Percentiles rank a stretch among this genome's conserved stretches.
Conservation (phyloP, 2,113 vertebrate genomes). For the Poeciliopsis turrubarensis region DNA sequence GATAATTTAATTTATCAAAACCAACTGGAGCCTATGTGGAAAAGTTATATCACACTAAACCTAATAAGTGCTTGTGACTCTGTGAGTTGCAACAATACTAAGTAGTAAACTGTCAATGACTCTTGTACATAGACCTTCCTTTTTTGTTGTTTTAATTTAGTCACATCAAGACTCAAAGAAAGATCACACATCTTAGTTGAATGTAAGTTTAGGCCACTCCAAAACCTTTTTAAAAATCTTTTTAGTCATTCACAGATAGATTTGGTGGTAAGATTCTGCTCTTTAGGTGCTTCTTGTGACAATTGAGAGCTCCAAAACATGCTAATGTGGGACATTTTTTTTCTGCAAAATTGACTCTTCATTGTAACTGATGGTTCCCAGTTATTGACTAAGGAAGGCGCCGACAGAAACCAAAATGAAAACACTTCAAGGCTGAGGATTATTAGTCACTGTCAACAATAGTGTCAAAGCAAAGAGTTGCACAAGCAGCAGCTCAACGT, state of each 20-base stretch:
- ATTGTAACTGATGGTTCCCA: background rate
- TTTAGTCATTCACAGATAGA: no score
- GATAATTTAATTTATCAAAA: no score
- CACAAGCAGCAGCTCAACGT: background rate
- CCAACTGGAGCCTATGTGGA: background rate
- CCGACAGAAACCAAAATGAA: conserved; percentile 3
- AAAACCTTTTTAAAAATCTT: no score
- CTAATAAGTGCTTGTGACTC: no score
- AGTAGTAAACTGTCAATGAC: no score
- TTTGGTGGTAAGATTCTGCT: no score
- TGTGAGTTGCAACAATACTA: no score
- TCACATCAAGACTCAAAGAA: background rate
- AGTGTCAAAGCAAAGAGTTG: background rate
- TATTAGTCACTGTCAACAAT: background rate
- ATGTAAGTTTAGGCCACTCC: background rate
- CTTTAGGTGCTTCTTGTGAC: background rate
- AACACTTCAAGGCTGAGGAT: background rate
- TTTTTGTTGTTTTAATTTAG: background rate
- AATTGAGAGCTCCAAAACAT: background rate
- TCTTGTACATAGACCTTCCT: no score
- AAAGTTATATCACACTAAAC: no score
- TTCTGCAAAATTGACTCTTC: background rate
- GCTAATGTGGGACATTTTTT: background rate
- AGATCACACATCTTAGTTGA: background rate
- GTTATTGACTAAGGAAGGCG: background rate